A percentile compares a stretch with the other conserved stretches of the same genome.
Evolutionary conservation across 2,888 invertebrate genomes (phyloP).

Genomic region (Acrocyrtus sp.): DNA sequence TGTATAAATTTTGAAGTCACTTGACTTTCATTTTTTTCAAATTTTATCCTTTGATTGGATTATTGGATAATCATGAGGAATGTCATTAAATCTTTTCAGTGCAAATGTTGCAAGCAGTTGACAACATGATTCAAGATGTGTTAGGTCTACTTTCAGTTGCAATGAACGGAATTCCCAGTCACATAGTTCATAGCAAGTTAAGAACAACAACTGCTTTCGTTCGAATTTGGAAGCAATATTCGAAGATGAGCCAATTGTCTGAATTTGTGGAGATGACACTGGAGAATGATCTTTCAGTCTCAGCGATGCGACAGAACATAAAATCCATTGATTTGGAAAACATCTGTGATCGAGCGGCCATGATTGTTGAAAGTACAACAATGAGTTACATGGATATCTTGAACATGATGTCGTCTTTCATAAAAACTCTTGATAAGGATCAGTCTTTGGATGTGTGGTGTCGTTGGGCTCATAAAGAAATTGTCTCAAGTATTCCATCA

Average conservation of each 20-base stretch:
- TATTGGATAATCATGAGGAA: neutral
- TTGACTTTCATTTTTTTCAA: neutral
- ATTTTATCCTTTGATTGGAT: neutral
- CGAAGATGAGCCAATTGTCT: conserved; percentile 32
- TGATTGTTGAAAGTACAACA: conserved; percentile 28
- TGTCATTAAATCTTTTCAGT: conserved; percentile 13
- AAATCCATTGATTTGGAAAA: conserved; percentile 7
- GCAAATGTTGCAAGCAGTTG: conserved; percentile 35
- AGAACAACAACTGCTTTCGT: conserved; percentile 27
- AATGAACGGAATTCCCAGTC: conserved; percentile 36
- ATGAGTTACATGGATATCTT: conserved; percentile 20
- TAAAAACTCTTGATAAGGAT: conserved; percentile 14
- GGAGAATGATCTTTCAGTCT: conserved; percentile 30
- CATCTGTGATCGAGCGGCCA: conserved; percentile 24
- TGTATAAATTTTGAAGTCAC: conserved; percentile 21
- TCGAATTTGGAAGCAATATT: conserved; percentile 41
- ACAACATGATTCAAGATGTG: conserved; percentile 40
- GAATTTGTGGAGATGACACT: conserved; percentile 34
- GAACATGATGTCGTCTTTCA: conserved; percentile 25
- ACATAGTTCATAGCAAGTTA: conserved; percentile 25
- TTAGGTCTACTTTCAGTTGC: conserved; percentile 14
- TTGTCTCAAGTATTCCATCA: neutral
- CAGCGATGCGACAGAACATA: conserved; percentile 26
- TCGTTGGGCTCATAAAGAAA: conserved; percentile 18
- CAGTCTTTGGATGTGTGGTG: conserved; percentile 33